Conservation (phyloP, 2,113 vertebrate species). For the Eira barbara region DNA sequence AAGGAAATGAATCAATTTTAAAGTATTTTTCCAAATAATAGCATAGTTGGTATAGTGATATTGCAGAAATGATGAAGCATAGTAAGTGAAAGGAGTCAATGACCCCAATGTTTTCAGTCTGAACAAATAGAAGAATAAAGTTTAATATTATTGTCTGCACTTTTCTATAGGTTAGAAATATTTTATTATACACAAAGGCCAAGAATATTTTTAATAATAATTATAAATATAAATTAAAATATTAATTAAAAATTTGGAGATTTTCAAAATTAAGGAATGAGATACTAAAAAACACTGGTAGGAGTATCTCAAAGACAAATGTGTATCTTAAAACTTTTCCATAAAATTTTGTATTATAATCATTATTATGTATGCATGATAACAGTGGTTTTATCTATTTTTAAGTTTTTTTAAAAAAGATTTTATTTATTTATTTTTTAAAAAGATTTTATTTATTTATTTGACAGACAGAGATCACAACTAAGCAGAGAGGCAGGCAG, state of each 20-base stretch:
- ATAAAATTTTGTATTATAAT: not conserved
- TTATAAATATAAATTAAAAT: not conserved
- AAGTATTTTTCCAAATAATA: not conserved
- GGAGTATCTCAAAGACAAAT: not conserved
- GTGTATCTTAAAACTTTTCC: not conserved
- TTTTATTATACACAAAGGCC: constrained; percentile 8
- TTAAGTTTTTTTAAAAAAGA: not conserved
- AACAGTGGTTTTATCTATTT: not conserved
- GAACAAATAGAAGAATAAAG: not conserved
- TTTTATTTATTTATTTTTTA: too few relatives aligned
- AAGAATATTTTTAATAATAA: not conserved
- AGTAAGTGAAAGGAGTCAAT: not conserved
- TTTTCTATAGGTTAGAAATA: not conserved
- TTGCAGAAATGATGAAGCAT: not conserved
- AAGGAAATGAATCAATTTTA: not conserved
- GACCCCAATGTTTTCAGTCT: not conserved
- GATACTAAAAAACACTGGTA: not conserved
- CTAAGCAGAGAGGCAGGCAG: too few relatives aligned
- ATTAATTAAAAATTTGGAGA: not conserved
- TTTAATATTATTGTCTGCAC: not conserved
- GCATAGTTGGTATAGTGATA: not conserved
- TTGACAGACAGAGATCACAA: too few relatives aligned
- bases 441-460: too few relatives aligned
- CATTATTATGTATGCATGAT: not conserved
- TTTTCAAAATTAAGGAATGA: not conserved